phyloP scores from a whole-genome alignment of 2,113 vertebrate genomes.

The Pachyramphus minor region DNA sequence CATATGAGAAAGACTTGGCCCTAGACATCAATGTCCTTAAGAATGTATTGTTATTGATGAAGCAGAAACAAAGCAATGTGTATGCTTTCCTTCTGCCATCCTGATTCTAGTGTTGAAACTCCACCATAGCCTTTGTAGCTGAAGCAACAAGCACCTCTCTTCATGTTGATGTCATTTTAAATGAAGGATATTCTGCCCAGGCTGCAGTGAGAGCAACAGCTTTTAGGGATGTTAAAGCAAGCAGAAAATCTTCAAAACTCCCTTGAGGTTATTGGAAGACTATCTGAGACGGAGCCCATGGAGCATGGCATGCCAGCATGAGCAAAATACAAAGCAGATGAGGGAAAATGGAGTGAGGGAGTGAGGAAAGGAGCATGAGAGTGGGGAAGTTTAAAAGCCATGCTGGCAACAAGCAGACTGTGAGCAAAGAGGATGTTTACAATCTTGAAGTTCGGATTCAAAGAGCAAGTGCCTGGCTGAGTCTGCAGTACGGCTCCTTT shows the following conservation, averaged over 20 bases:
- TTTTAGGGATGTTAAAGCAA: background rate
- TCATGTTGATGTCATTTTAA: background rate
- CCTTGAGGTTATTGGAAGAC: background rate
- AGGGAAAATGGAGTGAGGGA: background rate
- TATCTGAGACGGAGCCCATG: background rate
- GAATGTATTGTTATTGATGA: background rate
- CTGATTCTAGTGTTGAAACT: background rate
- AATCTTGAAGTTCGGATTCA: background rate
- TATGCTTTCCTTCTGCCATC: background rate
- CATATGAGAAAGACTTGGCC: background rate
- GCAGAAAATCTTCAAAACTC: background rate
- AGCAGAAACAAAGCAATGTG: background rate
- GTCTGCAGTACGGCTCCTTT: background rate
- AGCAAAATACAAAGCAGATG: background rate
- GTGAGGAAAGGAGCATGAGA: background rate
- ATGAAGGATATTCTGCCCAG: background rate
- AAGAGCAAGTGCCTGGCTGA: background rate
- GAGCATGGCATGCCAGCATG: background rate
- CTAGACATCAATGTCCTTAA: background rate
- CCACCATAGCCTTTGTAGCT: background rate
- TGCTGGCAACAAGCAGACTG: background rate
- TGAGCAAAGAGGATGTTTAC: background rate
- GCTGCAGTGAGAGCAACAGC: background rate
- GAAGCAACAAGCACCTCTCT: background rate
- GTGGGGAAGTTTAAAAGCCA: background rate